Evolutionary conservation across 1,140 invertebrate species (phyloP), one percentile per base, ranked within the genome.

Genomic region (Pseudoatta argentina): DNA sequence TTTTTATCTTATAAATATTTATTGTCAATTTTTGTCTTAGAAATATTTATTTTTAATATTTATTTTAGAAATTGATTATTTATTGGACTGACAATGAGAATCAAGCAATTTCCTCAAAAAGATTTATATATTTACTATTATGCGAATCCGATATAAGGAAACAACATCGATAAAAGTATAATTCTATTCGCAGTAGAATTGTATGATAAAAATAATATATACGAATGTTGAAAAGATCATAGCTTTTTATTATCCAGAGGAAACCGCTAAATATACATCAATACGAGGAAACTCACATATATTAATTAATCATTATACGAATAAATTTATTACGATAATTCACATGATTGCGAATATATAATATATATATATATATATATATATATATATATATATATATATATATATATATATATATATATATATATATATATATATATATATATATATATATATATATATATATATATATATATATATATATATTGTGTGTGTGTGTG

Each of bases 141-240:
- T 18, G 34, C 14, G 21, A 57, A 34, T 24, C 34, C 30, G n/a
- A 16, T 39, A 39, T 27, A 16, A 51, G 30, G 7, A 34, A 59
- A 61, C 7, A 79, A 5, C 12, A 14, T 21, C 53, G 10, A 82
- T 72, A 44, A 59, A 59, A 39, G 1, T 39, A 39, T 39, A 39
- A 39, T 39, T 82, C 6, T 72, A 27, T 6, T 10, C 21, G 16
- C 21, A 30, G 27, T 16, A 34, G 14, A 57, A 34, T 69, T 39
- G 16, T 51, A 48, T 16, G 24, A 1, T 55, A 79, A 69, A 69
- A 71, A 83, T 73, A 48, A 4, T 48, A 34, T 39, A 39, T 39
- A 39, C 2, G 14, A n/a, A 73, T 39, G 30, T 57, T 30, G 44
- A 21, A 53, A 39, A 24, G 10, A 14, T 72, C 39, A 7, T 48